Base-by-base conservation (phyloP, 2,113 vertebrate species). In the Pagrus major region DNA sequence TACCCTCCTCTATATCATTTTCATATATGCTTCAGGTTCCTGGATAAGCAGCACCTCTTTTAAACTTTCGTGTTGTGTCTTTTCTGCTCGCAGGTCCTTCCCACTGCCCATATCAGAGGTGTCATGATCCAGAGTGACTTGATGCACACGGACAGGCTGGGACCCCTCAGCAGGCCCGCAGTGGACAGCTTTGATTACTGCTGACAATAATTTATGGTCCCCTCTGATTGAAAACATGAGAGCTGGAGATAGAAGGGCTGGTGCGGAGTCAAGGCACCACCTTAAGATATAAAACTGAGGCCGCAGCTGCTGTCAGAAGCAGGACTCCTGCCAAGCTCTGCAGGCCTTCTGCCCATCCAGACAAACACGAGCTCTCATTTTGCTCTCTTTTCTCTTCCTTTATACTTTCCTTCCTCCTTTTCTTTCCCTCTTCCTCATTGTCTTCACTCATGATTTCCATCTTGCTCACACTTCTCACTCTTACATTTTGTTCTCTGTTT, bases 161-260 rank as follows among this genome's bases (percentile, higher is more conserved):
- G 83, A 89, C 86, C 93, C 91, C 84, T 89, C 77, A 89, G 91
- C 93, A 65, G 72, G 65, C 87, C 90, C 77, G 54, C 72, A 33
- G 78, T 87, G 87, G 91, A 93, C 92, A 90, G 85, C 89, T 92
- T 81, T 91, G 91, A 93, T 94, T 93, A 93, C 88, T 71, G 85
- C 89, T 93, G 91, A 93, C 91, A 93, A 94, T 92, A 93, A 94
- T 94, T 93, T 90, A 94, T 94, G 88, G 89, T 92, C 83, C 88
- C 80, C 31, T 80, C 89, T 91, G 94, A 94, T 93, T 93, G 88
- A 93, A 92, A 93, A 86, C 86, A 91, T 51, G 84, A 87, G 88
- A 84, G 85, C 77, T 85, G 69, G 80, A 87, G 89, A 91, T 89
- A 81, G 86, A 89, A 71, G 46, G 77, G 83, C 59, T 82, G 77